Evolutionary conservation across 2,113 vertebrate genomes (phyloP), one percentile per base, ranked within the genome.

Genomic region (Pygoscelis antarcticus): DNA sequence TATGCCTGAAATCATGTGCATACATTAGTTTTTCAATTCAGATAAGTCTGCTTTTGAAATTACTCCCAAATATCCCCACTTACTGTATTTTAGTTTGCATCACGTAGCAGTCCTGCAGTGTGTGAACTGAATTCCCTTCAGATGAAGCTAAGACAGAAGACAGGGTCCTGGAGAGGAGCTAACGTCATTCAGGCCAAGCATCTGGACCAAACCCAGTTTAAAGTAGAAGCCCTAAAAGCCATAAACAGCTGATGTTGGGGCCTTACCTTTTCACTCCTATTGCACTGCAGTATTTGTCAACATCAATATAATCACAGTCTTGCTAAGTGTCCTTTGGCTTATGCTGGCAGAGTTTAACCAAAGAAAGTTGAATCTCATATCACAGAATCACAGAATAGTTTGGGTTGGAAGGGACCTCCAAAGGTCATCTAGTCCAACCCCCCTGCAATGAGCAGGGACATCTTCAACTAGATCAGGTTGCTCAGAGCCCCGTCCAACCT

Each of bases 31-130:
- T 82, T 90, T 81, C 26, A 58, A 9, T 76, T 84, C 34, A 49
- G 32, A 30, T 11, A 27, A 26, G 34, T 7, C 32, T 52, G 13
- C 18, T 91, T 93, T 52, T 36, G 47, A 85, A 87, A 76, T 64
- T 38, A 57, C 14, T 64, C 61, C 47, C 47, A 22, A 91, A 60
- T 36, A 61, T 8, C 6, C 11, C 11, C 11, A 32, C 19, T 27
- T 3, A 14, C 3, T 21, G 15, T 13, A 46, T 16, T 71, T 66
- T 9, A 51, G 34, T 40, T 47, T 64, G 52, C 16, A 62, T 18
- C 7, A 1, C 0, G 0, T 27, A 64, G 52, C 29, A 47, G 36
- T 36, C 29, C 54, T 72, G 32, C 44, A 72, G 64, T 0, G 0
- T 14, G 7, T 49, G 47, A 82, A 34, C 10, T 40, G 25, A 32